phyloP scores from a whole-genome alignment of 2,888 invertebrate species.

The Cacoxenus indagator region DNA sequence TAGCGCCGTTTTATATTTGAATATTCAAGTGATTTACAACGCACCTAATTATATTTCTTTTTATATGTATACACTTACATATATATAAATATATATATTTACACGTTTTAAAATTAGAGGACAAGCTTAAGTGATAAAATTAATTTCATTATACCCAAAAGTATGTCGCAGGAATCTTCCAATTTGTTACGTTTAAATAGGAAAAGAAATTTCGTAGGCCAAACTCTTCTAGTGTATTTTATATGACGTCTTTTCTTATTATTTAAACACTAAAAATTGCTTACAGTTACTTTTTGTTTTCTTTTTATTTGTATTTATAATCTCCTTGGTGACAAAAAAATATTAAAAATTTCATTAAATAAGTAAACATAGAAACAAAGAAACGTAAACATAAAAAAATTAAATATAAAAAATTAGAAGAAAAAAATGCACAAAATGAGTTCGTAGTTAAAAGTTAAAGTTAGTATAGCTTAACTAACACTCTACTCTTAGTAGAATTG shows the following conservation, averaged over 20 bases:
- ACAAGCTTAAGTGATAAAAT: slow-evolving; percentile 37
- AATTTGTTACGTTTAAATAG: slow-evolving; percentile 41
- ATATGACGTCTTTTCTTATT: not conserved
- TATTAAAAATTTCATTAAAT: no score
- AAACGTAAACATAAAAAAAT: no score
- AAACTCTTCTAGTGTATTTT: not conserved
- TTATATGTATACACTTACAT: not conserved
- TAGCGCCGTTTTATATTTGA: no score
- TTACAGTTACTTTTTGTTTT: not conserved
- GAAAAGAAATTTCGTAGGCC: slow-evolving; percentile 52
- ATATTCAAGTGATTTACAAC: not conserved
- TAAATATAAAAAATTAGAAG: no score
- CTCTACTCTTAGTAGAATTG: not conserved
- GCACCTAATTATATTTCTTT: not conserved
- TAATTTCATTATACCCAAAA: slow-evolving; percentile 4
- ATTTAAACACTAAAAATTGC: no score
- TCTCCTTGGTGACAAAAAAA: slow-evolving; percentile 30
- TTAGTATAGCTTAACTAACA: no score
- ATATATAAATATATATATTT: slow-evolving; percentile 38
- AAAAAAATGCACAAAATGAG: no score
- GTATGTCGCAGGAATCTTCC: not conserved
- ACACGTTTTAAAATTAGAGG: slow-evolving; percentile 57
- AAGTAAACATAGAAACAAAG: no score
- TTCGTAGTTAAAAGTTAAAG: no score
- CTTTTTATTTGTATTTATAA: slow-evolving; percentile 12